Conservation (phyloP, 2,797 vertebrate species). For the Myiotriccus ornatus region DNA sequence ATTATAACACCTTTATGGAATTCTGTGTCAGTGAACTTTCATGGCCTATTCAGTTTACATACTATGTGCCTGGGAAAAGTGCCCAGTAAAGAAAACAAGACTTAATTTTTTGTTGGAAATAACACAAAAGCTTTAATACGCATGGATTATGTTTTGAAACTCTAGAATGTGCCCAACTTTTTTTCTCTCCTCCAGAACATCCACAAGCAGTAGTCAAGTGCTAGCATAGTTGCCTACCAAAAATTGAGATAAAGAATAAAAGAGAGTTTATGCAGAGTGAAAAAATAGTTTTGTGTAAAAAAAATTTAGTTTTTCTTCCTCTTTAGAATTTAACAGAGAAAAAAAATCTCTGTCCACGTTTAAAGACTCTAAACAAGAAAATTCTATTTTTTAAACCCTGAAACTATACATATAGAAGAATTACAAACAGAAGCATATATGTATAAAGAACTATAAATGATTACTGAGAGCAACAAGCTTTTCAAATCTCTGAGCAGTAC, state of each 20-base stretch:
- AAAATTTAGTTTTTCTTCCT: background rate
- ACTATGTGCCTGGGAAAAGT: background rate
- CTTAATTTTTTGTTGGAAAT: background rate
- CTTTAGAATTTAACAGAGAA: background rate
- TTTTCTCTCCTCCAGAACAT: background rate
- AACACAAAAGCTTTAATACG: background rate
- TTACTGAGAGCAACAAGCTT: background rate
- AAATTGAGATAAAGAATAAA: background rate
- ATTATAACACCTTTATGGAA: background rate
- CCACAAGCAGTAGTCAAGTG: background rate
- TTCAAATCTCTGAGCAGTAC: background rate
- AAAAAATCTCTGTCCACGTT: background rate
- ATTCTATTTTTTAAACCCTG: background rate
- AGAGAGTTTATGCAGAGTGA: background rate
- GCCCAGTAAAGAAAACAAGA: background rate
- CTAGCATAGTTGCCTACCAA: background rate
- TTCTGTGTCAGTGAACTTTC: background rate
- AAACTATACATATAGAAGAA: background rate
- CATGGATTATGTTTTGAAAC: background rate
- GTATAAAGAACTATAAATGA: background rate
- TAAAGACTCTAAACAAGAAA: background rate
- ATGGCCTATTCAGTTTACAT: background rate
- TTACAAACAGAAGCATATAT: background rate
- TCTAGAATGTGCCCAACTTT: background rate
- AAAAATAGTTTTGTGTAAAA: background rate